phyloP scores from a whole-genome alignment of 2,797 vertebrate genomes.

The Sebastes diaconus region DNA sequence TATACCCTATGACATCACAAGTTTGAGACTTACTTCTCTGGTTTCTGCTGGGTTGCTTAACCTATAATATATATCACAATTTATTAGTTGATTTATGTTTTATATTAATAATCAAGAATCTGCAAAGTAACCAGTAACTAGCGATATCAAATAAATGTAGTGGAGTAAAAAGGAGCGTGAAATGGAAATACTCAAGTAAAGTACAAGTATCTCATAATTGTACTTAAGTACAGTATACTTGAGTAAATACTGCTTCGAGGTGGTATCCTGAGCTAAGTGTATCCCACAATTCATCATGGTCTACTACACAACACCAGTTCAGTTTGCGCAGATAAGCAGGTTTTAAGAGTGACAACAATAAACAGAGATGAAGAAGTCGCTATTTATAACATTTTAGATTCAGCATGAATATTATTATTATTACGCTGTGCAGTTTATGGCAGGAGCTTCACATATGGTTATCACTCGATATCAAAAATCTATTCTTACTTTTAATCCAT shows the following conservation, averaged over 20 bases:
- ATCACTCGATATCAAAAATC: neutral
- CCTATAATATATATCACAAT: neutral
- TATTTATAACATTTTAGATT: no score
- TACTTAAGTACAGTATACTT: neutral
- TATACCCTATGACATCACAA: neutral
- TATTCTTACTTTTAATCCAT: neutral
- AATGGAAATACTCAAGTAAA: neutral
- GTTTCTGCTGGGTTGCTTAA: neutral
- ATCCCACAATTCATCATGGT: no score
- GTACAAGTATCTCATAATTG: neutral
- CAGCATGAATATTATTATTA: no score
- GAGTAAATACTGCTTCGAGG: neutral
- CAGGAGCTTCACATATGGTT: no score
- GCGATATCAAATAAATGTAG: neutral
- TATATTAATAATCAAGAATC: neutral
- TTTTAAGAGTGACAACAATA: no score
- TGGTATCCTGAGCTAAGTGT: no score
- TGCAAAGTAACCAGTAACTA: neutral
- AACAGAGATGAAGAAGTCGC: no score
- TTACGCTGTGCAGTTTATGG: no score
- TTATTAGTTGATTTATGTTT: neutral
- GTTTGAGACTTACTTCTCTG: neutral
- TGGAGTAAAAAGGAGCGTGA: neutral
- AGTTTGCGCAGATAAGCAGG: no score
- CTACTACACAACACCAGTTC: no score